Conservation (phyloP, 2,888 invertebrate genomes). For the Lithophane ornitopus region DNA sequence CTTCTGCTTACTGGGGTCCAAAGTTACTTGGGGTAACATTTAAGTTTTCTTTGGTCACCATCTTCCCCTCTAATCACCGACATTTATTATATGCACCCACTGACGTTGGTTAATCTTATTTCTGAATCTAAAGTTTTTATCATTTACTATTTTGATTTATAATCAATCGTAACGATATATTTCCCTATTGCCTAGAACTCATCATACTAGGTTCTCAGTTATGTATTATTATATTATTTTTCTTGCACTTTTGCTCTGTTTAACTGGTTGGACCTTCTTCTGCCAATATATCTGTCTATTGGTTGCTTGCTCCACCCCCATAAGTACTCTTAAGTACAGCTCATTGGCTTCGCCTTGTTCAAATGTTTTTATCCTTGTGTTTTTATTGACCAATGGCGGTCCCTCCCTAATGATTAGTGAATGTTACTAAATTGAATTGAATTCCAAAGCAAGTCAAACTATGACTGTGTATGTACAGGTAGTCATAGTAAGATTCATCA, state of each 20-base stretch:
- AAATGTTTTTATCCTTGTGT: slow-evolving; percentile 46
- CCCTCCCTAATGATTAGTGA: slow-evolving; percentile 12
- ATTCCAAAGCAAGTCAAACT: neutral
- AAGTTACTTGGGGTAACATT: neutral
- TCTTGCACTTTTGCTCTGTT: neutral
- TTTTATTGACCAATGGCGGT: slow-evolving; percentile 40
- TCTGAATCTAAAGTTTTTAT: no score
- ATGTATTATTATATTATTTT: no score
- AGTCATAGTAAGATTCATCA: neutral
- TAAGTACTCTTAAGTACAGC: slow-evolving; percentile 48
- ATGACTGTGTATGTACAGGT: no score
- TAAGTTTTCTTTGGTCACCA: no score
- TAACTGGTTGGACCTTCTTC: neutral
- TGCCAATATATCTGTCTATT: slow-evolving; percentile 10
- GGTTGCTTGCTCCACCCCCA: slow-evolving; percentile 21
- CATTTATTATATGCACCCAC: no score
- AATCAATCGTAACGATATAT: no score
- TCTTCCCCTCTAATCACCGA: no score
- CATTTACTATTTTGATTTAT: no score
- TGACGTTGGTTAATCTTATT: no score
- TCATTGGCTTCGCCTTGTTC: slow-evolving; percentile 52
- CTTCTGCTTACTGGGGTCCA: neutral
- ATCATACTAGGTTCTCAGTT: neutral
- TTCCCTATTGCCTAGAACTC: no score
- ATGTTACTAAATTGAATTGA: slow-evolving; percentile 1